phyloP scores from a whole-genome alignment of 2,797 vertebrate species.

The Crenuchus spilurus region DNA sequence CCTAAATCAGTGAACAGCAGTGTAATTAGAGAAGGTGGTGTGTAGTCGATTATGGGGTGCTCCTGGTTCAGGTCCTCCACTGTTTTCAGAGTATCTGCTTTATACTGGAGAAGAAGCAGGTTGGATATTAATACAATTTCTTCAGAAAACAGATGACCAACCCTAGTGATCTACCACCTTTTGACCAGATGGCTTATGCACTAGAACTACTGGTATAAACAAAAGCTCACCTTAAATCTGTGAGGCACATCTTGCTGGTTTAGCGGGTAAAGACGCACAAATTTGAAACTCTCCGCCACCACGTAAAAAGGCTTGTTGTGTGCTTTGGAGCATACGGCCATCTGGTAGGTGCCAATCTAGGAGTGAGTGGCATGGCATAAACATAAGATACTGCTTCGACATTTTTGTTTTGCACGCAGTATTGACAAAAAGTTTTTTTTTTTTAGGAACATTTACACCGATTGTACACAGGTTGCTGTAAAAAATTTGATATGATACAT shows the following conservation, averaged over 20 bases:
- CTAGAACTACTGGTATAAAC: too few relatives aligned
- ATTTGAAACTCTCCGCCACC: conserved; percentile 98
- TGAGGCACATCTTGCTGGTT: conserved; percentile 96
- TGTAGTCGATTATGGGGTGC: conserved; percentile 95
- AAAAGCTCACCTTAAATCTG: conserved; percentile 91
- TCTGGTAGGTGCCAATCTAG: conserved; percentile 97
- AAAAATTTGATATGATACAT: too few relatives aligned
- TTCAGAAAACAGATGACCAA: not conserved
- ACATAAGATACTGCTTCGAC: too few relatives aligned
- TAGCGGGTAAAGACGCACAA: conserved; percentile 94
- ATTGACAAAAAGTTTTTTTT: too few relatives aligned
- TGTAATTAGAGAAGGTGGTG: conserved; percentile 92
- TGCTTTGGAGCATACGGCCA: conserved; percentile 92
- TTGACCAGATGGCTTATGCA: too few relatives aligned
- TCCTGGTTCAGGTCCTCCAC: conserved; percentile 83
- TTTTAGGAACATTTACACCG: too few relatives aligned
- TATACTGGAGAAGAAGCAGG: conserved; percentile 81
- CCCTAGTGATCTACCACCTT: too few relatives aligned
- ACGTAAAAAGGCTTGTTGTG: conserved; percentile 98
- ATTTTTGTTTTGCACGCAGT: too few relatives aligned
- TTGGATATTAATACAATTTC: not conserved
- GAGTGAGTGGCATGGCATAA: not conserved
- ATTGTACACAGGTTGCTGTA: too few relatives aligned
- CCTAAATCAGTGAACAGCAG: conserved; percentile 96
- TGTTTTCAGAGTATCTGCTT: conserved; percentile 88